A percentile compares a stretch with the other conserved stretches of the same genome.
Evolutionary conservation across 2,113 vertebrate species (phyloP).

Genomic region (Phyllostomus hastatus): DNA sequence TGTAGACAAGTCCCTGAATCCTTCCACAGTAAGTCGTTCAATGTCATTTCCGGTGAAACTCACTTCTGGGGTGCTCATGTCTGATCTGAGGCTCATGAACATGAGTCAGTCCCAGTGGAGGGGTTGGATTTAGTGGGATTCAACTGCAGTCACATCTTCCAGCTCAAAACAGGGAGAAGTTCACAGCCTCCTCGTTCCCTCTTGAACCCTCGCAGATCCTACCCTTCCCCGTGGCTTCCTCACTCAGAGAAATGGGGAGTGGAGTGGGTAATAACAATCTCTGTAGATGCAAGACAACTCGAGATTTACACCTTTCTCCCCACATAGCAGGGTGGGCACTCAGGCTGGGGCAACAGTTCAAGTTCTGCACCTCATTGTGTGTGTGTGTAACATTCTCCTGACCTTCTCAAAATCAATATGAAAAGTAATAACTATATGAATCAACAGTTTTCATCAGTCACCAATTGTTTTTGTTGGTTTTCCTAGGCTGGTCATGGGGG

Average conservation of each 20-base stretch:
- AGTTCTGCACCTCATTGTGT: neutral
- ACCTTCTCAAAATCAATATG: neutral
- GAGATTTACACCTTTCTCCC: neutral
- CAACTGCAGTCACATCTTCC: neutral
- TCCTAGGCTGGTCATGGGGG: neutral
- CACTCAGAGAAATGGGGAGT: neutral
- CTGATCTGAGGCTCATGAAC: neutral
- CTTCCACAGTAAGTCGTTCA: slow-evolving; percentile 78
- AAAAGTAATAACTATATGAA: neutral
- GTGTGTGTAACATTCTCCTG: neutral
- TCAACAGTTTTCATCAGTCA: neutral
- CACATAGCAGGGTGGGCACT: rapidly evolving
- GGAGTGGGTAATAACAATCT: neutral
- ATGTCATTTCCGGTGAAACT: neutral
- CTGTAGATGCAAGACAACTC: neutral
- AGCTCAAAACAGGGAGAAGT: neutral
- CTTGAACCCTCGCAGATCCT: neutral
- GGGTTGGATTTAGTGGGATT: neutral
- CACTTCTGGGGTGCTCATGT: neutral
- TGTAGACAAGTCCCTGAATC: slow-evolving; percentile 83
- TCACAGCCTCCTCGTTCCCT: neutral
- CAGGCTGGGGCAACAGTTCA: neutral
- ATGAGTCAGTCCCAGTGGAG: neutral
- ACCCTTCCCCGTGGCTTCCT: neutral
- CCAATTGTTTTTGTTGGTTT: neutral